Conservation (phyloP, 1,140 invertebrate species). For the Harpegnathos saltator region DNA sequence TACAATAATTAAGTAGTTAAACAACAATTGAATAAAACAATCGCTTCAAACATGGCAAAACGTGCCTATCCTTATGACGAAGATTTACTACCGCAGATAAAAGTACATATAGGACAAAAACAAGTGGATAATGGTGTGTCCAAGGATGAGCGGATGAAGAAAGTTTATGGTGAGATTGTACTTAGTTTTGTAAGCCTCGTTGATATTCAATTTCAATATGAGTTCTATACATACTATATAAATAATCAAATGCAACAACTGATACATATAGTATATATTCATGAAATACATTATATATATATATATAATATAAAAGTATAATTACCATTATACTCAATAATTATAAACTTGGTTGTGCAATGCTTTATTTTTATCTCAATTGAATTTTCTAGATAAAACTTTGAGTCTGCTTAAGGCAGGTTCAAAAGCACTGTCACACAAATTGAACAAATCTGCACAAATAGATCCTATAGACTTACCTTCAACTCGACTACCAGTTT, state of each 20-base stretch:
- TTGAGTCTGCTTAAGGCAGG: constrained; percentile 76
- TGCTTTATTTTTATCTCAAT: background rate
- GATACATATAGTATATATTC: too few relatives aligned
- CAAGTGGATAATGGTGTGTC: constrained; percentile 72
- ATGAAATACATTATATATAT: too few relatives aligned
- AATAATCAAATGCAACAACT: too few relatives aligned
- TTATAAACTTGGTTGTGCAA: background rate
- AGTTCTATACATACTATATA: too few relatives aligned
- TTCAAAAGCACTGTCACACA: constrained; percentile 64
- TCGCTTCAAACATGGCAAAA: constrained; percentile 73
- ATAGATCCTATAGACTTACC: constrained; percentile 26
- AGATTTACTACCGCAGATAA: constrained; percentile 75
- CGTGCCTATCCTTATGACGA: constrained; percentile 78
- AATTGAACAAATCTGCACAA: constrained; percentile 40
- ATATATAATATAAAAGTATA: too few relatives aligned
- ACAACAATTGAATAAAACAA: background rate
- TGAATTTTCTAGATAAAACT: constrained; percentile 71
- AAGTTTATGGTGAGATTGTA: constrained; percentile 76
- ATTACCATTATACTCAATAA: constrained; percentile 5
- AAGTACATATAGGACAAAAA: constrained; percentile 76
- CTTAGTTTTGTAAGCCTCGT: background rate
- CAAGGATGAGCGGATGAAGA: constrained; percentile 73
- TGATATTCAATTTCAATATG: background rate
- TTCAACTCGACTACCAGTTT: background rate
- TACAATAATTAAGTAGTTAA: too few relatives aligned